Conservation (phyloP, 2,888 invertebrate genomes). For the Byasa hedistus region DNA sequence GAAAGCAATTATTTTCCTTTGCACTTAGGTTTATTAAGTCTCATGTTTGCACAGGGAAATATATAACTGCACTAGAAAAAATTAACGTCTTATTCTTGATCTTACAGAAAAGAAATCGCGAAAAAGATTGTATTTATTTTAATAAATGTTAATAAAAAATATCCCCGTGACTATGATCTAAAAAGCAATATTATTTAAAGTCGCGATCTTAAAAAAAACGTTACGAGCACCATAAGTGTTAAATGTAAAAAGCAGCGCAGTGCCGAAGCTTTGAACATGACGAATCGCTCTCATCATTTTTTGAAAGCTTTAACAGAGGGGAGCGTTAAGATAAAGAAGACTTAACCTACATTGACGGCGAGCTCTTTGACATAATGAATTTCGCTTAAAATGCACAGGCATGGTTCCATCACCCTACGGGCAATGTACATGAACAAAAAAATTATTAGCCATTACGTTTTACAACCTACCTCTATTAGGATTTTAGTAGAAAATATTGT, state of each 20-base stretch:
- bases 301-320: slow-evolving; percentile 33
- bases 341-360: slow-evolving; percentile 30
- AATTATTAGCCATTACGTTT: background rate
- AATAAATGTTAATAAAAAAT: too few species aligned
- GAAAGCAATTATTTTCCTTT: too few species aligned
- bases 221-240: background rate
- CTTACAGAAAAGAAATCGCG: too few species aligned
- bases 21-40: too few species aligned
- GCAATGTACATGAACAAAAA: background rate
- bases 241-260: slow-evolving; percentile 8
- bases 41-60: too few species aligned
- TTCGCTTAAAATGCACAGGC: slow-evolving; percentile 17
- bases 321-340: slow-evolving; percentile 20
- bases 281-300: slow-evolving; percentile 70
- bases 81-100: too few species aligned
- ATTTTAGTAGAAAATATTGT: too few species aligned
- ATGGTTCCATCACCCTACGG: slow-evolving; percentile 7
- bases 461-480: background rate
- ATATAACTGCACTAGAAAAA: too few species aligned
- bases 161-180: too few species aligned
- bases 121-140: too few species aligned
- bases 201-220: background rate
- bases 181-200: background rate
- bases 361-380: slow-evolving; percentile 21
- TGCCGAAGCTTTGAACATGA: slow-evolving; percentile 51